Conservation (phyloP, 2,113 vertebrate genomes). For the Pungitius pungitius region DNA sequence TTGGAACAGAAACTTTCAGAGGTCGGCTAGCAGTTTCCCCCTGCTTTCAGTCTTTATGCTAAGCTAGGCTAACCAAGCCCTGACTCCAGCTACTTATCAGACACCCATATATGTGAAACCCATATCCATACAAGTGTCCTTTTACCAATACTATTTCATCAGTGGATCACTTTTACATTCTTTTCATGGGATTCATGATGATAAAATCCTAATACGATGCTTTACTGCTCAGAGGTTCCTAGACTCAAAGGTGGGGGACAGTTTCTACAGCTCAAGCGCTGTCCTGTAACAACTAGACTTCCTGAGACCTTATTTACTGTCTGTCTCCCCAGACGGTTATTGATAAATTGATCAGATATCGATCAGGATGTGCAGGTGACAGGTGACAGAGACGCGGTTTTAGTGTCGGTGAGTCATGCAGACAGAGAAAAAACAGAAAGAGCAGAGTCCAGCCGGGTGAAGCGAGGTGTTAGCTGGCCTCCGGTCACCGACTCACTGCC, state of each 20-base stretch:
- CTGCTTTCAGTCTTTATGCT: conserved; percentile 1
- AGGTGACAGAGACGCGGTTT: not conserved
- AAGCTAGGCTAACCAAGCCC: not conserved
- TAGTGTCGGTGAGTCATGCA: conserved; percentile 37
- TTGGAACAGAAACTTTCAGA: too few relatives aligned
- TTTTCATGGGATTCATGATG: not conserved
- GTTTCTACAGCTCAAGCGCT: not conserved
- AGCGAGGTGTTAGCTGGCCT: conserved; percentile 83
- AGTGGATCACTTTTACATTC: not conserved
- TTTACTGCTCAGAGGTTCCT: not conserved
- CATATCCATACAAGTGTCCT: not conserved
- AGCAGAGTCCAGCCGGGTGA: conserved; percentile 72
- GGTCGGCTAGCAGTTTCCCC: not conserved
- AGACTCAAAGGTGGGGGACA: not conserved
- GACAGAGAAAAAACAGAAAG: conserved; percentile 23
- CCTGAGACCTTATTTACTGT: not conserved
- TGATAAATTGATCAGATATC: not conserved
- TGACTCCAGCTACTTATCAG: not conserved
- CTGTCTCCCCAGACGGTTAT: not conserved
- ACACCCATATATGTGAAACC: not conserved
- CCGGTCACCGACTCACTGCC: conserved; percentile 94
- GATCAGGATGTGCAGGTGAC: conserved; percentile 53
- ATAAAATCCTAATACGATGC: not conserved
- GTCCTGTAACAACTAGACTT: not conserved
- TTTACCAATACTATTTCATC: not conserved